Conservation (phyloP, 2,113 vertebrate genomes). For the Mormyrus lacerda region DNA sequence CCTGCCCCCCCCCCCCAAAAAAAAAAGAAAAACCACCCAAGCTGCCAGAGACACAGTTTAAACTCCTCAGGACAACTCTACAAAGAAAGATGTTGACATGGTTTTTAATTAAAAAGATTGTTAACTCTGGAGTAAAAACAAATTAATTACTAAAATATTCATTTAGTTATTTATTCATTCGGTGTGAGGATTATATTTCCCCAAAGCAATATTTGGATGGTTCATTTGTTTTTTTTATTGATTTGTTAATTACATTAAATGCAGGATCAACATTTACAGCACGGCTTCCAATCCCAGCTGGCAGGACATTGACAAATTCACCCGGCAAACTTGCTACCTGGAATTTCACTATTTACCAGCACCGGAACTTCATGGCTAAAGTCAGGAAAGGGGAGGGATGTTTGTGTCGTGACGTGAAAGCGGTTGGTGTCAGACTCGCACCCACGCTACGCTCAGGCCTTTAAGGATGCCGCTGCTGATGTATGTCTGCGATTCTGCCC, state of each 20-base stretch:
- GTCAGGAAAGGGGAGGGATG: neutral
- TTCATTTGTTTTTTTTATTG: neutral
- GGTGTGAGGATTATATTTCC: conserved; percentile 6
- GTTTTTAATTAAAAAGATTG: conserved; percentile 5
- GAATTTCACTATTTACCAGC: neutral
- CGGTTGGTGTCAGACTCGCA: neutral
- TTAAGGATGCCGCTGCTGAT: neutral
- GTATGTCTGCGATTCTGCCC: conserved; percentile 43
- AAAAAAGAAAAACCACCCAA: neutral
- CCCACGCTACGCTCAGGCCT: neutral
- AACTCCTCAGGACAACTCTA: neutral
- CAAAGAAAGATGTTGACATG: neutral
- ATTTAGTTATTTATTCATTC: conserved; percentile 1
- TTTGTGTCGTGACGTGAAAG: neutral
- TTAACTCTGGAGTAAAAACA: neutral
- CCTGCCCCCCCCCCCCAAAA: neutral
- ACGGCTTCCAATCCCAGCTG: neutral
- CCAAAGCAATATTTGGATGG: neutral
- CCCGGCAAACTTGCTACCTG: neutral
- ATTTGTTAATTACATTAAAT: conserved; percentile 9
- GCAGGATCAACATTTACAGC: neutral
- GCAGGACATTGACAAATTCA: neutral
- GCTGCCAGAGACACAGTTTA: neutral
- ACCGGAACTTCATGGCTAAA: neutral
- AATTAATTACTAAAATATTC: conserved; percentile 6